phyloP scores from a whole-genome alignment of 2,797 vertebrate species.

The Cyclopterus lumpus region DNA sequence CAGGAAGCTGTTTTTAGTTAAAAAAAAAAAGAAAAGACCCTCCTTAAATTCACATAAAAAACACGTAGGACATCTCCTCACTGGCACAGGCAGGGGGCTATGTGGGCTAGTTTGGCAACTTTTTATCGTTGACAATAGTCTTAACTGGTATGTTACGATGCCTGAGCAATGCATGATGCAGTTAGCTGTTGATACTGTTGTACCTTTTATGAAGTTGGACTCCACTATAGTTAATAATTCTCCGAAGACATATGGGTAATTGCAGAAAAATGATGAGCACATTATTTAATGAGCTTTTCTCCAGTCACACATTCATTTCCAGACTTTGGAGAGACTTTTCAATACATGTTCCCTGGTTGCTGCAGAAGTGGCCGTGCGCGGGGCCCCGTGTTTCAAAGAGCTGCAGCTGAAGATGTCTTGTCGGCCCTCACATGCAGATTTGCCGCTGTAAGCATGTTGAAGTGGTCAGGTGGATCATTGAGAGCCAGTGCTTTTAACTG shows the following conservation, averaged over 20 bases:
- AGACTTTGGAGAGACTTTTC: background rate
- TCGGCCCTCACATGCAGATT: constrained; percentile 53
- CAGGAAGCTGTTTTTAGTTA: background rate
- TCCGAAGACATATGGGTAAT: background rate
- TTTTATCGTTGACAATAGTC: background rate
- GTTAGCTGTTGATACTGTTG: background rate
- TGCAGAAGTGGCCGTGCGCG: background rate
- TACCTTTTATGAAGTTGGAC: background rate
- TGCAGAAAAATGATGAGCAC: background rate
- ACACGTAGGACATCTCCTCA: background rate
- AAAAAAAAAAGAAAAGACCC: too few species aligned
- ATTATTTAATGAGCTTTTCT: background rate
- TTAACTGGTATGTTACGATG: background rate
- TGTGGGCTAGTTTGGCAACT: background rate
- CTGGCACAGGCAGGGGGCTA: too few species aligned
- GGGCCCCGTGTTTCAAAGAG: background rate
- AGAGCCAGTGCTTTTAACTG: constrained; percentile 77
- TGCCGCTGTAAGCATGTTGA: constrained; percentile 61
- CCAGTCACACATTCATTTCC: background rate
- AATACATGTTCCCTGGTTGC: background rate
- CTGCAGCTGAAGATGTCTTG: constrained; percentile 33
- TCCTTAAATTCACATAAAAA: background rate
- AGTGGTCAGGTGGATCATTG: constrained; percentile 75
- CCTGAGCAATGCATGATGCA: background rate
- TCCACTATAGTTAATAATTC: background rate